phyloP scores from a whole-genome alignment of 2,888 invertebrate species.

The Limnephilus marmoratus region DNA sequence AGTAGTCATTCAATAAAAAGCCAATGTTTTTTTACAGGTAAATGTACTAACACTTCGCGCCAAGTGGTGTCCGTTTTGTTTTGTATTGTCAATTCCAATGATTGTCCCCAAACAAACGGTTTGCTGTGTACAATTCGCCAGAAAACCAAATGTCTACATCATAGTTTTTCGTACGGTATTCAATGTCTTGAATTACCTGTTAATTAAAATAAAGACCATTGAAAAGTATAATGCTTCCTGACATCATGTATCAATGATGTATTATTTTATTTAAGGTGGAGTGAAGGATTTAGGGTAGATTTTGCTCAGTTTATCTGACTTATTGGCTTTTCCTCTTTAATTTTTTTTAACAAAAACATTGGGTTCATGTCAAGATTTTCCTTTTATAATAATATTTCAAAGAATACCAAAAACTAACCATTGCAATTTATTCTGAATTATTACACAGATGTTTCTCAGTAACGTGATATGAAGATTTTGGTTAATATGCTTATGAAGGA shows the following conservation, averaged over 20 bases:
- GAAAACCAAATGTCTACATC: neutral
- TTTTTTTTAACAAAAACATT: neutral
- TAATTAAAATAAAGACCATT: neutral
- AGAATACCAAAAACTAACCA: neutral
- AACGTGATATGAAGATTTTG: neutral
- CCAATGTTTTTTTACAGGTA: conserved; percentile 27
- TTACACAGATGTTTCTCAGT: neutral
- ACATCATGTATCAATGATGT: neutral
- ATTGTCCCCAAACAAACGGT: conserved; percentile 8
- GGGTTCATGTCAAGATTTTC: neutral
- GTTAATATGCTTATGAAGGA: neutral
- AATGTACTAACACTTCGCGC: conserved; percentile 54
- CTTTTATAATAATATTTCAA: neutral
- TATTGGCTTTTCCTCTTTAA: neutral
- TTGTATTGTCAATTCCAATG: conserved; percentile 45
- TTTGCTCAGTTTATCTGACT: neutral
- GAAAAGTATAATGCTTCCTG: neutral
- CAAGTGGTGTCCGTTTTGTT: conserved; percentile 54
- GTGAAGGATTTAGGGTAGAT: neutral
- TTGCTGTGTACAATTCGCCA: neutral
- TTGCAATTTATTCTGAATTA: neutral
- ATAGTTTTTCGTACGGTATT: neutral
- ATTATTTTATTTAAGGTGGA: neutral
- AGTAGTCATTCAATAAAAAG: conserved; percentile 38
- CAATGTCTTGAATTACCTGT: neutral